Percentiles rank a stretch among this genome's conserved stretches.
phyloP scores from a whole-genome alignment of 2,888 invertebrate genomes.

The Phortica okadai region DNA sequence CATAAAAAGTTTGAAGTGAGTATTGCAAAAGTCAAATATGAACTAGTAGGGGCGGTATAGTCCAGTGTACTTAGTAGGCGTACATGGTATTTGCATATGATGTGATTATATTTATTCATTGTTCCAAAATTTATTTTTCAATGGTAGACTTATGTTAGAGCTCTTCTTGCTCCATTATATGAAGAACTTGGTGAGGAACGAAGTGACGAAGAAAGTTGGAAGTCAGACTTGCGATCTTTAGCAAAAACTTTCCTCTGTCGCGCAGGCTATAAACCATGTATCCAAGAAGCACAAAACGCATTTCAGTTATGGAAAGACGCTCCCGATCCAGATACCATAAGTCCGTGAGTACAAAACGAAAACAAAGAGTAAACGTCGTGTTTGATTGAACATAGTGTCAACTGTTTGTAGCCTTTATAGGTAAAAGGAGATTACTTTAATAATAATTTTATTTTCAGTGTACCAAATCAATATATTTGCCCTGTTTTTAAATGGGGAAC shows the following conservation, averaged over 20 bases:
- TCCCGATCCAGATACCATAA: slow-evolving; percentile 85
- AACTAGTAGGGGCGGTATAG: too few relatives aligned
- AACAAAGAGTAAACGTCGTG: neutral
- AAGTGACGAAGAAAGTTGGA: slow-evolving; percentile 82
- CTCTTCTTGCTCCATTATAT: slow-evolving; percentile 84
- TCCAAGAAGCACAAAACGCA: slow-evolving; percentile 84
- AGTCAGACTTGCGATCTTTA: slow-evolving; percentile 82
- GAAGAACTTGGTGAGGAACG: slow-evolving; percentile 80
- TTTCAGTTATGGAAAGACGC: slow-evolving; percentile 86
- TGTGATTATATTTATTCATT: too few relatives aligned
- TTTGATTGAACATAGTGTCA: slow-evolving; percentile 8
- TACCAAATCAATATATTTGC: slow-evolving; percentile 86
- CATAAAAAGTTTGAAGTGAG: slow-evolving; percentile 85
- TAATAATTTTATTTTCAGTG: slow-evolving; percentile 76
- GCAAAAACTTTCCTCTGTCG: slow-evolving; percentile 85
- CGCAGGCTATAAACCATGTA: slow-evolving; percentile 86
- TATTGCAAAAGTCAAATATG: neutral
- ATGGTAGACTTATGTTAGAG: slow-evolving; percentile 82
- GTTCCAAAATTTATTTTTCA: slow-evolving; percentile 24
- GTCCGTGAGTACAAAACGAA: slow-evolving; percentile 81
- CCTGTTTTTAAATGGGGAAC: slow-evolving; percentile 90
- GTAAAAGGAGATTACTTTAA: too few relatives aligned
- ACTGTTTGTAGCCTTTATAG: too few relatives aligned
- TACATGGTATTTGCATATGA: too few relatives aligned
- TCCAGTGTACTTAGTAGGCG: too few relatives aligned